Percentiles rank a stretch among this genome's conserved stretches.
Conservation (phyloP, 2,888 invertebrate genomes). For the Macropis europaea region DNA sequence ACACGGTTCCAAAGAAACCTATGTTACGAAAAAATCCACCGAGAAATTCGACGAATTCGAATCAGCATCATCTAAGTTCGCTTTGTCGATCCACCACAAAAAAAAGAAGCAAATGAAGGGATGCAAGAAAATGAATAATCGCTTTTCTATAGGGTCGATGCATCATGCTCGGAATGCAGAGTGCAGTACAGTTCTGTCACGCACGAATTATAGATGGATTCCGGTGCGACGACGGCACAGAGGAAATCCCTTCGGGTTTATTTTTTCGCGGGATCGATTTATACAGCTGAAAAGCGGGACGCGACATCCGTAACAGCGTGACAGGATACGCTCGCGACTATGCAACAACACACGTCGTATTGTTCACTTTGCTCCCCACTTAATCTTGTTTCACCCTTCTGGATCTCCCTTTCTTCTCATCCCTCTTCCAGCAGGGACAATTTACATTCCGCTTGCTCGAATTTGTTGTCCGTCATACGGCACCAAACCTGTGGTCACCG, state of each 20-base stretch:
- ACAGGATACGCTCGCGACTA: constrained; percentile 39
- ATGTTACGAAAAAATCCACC: no score
- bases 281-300: constrained; percentile 50
- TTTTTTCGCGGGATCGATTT: constrained; percentile 57
- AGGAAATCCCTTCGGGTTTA: constrained; percentile 27
- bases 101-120: no score
- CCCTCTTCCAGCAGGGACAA: constrained; percentile 24
- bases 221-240: constrained; percentile 12
- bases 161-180: constrained; percentile 16
- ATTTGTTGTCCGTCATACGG: constrained; percentile 31
- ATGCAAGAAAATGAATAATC: constrained; percentile 29
- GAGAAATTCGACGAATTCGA: no score
- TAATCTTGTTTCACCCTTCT: constrained; percentile 56
- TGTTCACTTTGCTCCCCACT: constrained; percentile 54
- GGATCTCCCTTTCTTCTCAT: constrained; percentile 28
- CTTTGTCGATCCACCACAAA: background rate
- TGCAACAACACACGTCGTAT: constrained; percentile 56
- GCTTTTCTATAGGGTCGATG: constrained; percentile 22
- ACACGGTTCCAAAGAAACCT: no score
- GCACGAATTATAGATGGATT: constrained; percentile 40
- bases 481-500: constrained; percentile 1
- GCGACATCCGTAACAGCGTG: constrained; percentile 51
- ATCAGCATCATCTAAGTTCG: no score
- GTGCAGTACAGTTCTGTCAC: constrained; percentile 13
- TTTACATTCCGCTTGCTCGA: constrained; percentile 32